Conservation (phyloP, 1,140 invertebrate genomes). For the Prorops nasuta region DNA sequence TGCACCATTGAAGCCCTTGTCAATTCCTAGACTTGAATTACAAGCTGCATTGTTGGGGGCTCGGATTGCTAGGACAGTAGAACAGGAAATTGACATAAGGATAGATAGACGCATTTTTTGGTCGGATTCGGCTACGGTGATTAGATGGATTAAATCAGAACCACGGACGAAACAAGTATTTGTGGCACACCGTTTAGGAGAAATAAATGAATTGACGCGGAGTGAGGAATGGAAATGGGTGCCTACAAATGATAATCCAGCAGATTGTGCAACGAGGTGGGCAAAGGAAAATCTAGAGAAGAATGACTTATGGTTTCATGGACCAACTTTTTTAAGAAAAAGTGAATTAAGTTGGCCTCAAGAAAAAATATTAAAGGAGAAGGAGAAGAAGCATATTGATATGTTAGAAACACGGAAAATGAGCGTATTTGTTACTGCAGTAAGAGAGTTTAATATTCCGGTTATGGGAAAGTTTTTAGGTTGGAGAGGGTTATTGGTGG, state of each 20-base stretch:
- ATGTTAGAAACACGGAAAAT: background rate
- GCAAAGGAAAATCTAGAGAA: background rate
- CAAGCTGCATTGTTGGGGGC: slow-evolving; percentile 15
- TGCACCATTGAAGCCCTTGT: slow-evolving; percentile 15
- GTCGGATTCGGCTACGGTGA: slow-evolving; percentile 23
- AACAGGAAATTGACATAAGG: background rate
- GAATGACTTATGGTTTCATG: background rate
- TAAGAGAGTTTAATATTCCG: background rate
- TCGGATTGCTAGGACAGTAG: background rate
- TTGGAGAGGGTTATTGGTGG: slow-evolving; percentile 10
- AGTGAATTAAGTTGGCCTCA: background rate
- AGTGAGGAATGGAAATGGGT: slow-evolving; percentile 36
- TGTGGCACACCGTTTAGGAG: slow-evolving; percentile 17
- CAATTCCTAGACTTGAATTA: slow-evolving; percentile 23
- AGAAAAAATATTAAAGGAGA: background rate
- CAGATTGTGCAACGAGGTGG: slow-evolving; percentile 27
- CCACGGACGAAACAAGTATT: background rate
- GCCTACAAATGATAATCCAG: slow-evolving; percentile 38
- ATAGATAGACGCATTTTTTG: slow-evolving; percentile 16
- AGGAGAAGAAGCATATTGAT: background rate
- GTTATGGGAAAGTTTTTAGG: slow-evolving; percentile 10
- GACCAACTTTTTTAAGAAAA: background rate
- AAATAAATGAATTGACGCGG: slow-evolving; percentile 33
- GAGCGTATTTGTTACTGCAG: background rate
- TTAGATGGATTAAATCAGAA: slow-evolving; percentile 17